Base-by-base conservation (phyloP, 1,140 invertebrate genomes). In the Hydropsyche tenuis region DNA sequence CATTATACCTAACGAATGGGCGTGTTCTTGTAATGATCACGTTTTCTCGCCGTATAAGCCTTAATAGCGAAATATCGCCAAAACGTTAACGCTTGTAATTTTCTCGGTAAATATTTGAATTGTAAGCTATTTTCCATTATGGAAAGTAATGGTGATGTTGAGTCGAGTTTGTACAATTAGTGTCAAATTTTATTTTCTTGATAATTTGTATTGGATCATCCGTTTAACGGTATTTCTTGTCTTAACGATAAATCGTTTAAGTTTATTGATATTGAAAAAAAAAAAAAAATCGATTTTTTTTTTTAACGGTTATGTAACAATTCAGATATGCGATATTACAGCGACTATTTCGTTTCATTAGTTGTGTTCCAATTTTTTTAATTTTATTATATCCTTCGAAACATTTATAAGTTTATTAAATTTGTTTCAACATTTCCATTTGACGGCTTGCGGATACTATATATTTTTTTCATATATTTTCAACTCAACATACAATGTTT, bases 11-110 rank as follows among this genome's bases (percentile, higher is more conserved):
- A 25, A 12, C 56, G 20, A 25, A 60, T 60, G 22, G 56, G 56
- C 56, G 56, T 60, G 56, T 60, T 23, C 22, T 12, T 5, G 20
- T 60, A 60, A 60, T 60, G 56, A 60, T 60, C 56, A 60, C 56
- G 56, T 60, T 60, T 60, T 60, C 56, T 22, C 25, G 23, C 56
- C 22, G 20, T 12, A 60, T 12, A 60, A 25, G 20, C 23, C 14
- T 48, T 48, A 37, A 37, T 37, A 37, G 30, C 30, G 30, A 37
- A 37, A 37, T 37, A 37, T 37, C 30, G 30, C 30, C 30, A 37
- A n/a, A 37, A 37, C 30, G 30, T 37, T 37, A 37, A 37, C 30
- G 30, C 30, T 37, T 37, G 9, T 37, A 37, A 37, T 37, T 37
- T 37, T 37, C 30, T 37, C 30, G 3, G 30, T 37, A 37, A 37